These are phyloP conservation scores for Brachionus rubens DNA, from an alignment of 1,140 invertebrate species.

Conservation along the genomic window DNA sequence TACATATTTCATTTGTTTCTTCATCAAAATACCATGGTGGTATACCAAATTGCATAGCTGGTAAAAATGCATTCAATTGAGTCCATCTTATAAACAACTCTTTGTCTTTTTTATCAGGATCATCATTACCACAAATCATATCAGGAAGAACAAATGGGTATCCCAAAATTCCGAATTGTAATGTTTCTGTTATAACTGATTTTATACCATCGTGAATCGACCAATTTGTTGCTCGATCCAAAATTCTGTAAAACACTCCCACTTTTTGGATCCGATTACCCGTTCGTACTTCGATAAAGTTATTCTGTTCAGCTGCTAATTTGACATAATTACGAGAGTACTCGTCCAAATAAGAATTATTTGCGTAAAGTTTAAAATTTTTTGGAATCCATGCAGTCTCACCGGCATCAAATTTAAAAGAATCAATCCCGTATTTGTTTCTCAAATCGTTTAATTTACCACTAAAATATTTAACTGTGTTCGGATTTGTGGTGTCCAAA, in stretches of 20 bases:
- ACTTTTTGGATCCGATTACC: conserved; percentile 74
- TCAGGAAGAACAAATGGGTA: conserved; percentile 81
- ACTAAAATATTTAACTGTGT: background rate
- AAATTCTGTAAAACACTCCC: conserved; percentile 78
- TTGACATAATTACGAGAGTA: conserved; percentile 54
- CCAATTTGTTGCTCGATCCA: conserved; percentile 81
- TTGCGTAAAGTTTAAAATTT: conserved; percentile 47
- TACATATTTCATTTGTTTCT: conserved; percentile 67
- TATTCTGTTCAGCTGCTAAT: conserved; percentile 65
- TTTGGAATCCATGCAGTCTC: conserved; percentile 63
- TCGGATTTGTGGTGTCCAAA: background rate
- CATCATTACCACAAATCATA: conserved; percentile 84
- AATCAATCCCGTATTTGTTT: conserved; percentile 67
- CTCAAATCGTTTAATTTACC: background rate
- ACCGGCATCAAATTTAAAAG: conserved; percentile 89
- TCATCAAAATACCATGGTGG: conserved; percentile 80
- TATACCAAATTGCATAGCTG: conserved; percentile 79
- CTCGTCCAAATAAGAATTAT: conserved; percentile 49
- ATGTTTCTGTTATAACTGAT: conserved; percentile 73
- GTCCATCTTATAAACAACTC: conserved; percentile 87
- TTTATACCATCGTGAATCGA: conserved; percentile 75
- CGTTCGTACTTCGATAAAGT: conserved; percentile 72
- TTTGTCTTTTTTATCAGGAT: conserved; percentile 52
- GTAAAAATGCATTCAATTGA: conserved; percentile 78
- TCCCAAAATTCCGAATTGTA: conserved; percentile 78